phyloP scores from a whole-genome alignment of 2,797 vertebrate genomes.

The Lithobates sylvaticus region DNA sequence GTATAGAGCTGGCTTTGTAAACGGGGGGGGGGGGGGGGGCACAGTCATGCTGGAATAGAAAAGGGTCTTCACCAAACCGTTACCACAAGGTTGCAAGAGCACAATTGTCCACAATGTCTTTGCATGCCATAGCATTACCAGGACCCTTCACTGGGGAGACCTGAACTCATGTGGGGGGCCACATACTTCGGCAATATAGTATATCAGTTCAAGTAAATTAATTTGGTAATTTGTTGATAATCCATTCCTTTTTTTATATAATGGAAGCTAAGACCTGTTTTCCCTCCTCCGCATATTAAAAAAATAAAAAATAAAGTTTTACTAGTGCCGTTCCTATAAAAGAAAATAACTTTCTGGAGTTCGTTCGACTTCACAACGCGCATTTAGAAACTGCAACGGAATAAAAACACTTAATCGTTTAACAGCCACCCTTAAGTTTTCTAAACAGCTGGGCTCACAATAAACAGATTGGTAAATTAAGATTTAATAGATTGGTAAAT shows the following conservation, averaged over 20 bases:
- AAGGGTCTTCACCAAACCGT: too few species aligned
- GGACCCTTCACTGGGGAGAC: too few species aligned
- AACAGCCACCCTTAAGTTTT: slow-evolving; percentile 43
- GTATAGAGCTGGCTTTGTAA: too few species aligned
- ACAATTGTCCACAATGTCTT: too few species aligned
- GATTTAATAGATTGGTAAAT: slow-evolving; percentile 59
- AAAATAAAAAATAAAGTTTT: background rate
- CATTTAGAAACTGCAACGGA: slow-evolving; percentile 21
- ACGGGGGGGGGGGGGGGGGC: too few species aligned
- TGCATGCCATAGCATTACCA: too few species aligned
- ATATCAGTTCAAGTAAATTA: background rate
- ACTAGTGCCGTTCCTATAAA: background rate
- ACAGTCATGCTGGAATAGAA: too few species aligned
- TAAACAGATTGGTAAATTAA: slow-evolving; percentile 35
- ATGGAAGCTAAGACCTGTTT: slow-evolving; percentile 4
- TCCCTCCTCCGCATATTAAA: slow-evolving; percentile 13
- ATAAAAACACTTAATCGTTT: slow-evolving; percentile 43
- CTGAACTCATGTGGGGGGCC: too few species aligned
- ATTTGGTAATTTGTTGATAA: slow-evolving; percentile 15
- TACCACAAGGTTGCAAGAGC: too few species aligned
- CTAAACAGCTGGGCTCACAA: slow-evolving; percentile 46
- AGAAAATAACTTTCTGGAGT: background rate
- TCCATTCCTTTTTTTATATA: background rate
- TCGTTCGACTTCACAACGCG: slow-evolving; percentile 17
- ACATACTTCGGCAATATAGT: too few species aligned